A percentile compares a stretch with the other conserved stretches of the same genome.
These are phyloP conservation scores for Portunus trituberculatus DNA, from an alignment of 1,140 invertebrate genomes.

Conservation along the genomic window DNA sequence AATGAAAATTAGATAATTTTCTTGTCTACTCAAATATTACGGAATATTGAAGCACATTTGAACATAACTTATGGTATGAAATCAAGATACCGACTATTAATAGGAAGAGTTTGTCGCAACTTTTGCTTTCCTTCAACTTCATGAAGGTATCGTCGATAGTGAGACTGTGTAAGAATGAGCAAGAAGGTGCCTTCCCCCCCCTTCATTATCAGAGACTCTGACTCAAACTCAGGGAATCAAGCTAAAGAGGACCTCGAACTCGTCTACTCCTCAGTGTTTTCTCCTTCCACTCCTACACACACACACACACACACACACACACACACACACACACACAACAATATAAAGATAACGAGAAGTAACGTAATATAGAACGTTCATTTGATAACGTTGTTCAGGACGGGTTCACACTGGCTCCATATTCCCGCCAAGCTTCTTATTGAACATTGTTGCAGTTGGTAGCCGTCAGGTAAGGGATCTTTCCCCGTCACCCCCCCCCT, in stretches of 20 bases:
- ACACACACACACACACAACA: background rate
- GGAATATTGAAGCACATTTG: background rate
- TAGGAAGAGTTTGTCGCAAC: background rate
- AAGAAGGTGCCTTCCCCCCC: background rate
- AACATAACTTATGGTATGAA: background rate
- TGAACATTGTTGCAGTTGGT: background rate
- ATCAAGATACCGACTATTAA: background rate
- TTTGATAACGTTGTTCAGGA: background rate
- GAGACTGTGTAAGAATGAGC: background rate
- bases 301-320: conserved; percentile 17
- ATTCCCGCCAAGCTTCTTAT: background rate
- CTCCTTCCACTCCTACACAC: background rate
- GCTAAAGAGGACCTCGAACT: background rate
- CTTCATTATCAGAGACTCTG: background rate
- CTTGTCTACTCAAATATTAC: background rate
- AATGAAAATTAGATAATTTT: background rate
- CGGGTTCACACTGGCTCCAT: background rate
- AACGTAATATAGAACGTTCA: background rate
- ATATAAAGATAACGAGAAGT: background rate
- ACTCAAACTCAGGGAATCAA: background rate
- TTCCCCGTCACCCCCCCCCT: conserved; percentile 7
- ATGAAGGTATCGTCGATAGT: background rate
- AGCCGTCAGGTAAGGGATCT: background rate
- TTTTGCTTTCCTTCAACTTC: background rate
- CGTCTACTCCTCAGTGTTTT: background rate